Evolutionary conservation across 2,113 vertebrate species (phyloP).

Genomic region (Anarhynchus alexandrinus): DNA sequence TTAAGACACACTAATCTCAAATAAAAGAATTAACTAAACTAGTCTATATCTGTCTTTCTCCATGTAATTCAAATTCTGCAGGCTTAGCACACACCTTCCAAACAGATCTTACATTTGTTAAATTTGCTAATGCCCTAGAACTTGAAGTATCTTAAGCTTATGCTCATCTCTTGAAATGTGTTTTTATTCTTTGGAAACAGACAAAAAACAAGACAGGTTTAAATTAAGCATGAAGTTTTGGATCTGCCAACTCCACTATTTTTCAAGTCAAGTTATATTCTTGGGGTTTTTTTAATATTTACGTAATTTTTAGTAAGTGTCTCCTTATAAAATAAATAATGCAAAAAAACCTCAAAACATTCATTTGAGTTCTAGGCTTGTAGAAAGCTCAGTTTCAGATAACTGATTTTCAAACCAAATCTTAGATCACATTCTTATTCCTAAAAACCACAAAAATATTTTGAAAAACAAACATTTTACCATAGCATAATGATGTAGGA

Average conservation of each 20-base stretch:
- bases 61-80: background rate
- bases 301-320: background rate
- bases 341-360: background rate
- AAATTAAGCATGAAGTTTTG: background rate
- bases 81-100: background rate
- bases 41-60: background rate
- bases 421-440: background rate
- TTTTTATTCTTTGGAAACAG: background rate
- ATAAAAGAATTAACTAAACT: background rate
- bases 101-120: background rate
- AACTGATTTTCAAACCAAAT: background rate
- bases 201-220: background rate
- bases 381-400: background rate
- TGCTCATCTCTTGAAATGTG: background rate
- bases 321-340: background rate
- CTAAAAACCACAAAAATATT: background rate
- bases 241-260: background rate
- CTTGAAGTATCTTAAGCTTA: background rate
- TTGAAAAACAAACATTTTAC: background rate
- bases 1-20: background rate
- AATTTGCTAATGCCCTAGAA: background rate
- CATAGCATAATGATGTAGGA: background rate
- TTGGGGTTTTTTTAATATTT: background rate
- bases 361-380: background rate
- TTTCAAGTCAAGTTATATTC: background rate